These are phyloP conservation scores for Rhinatrema bivittatum DNA, from an alignment of 2,797 vertebrate genomes.

Conservation along the genomic window DNA sequence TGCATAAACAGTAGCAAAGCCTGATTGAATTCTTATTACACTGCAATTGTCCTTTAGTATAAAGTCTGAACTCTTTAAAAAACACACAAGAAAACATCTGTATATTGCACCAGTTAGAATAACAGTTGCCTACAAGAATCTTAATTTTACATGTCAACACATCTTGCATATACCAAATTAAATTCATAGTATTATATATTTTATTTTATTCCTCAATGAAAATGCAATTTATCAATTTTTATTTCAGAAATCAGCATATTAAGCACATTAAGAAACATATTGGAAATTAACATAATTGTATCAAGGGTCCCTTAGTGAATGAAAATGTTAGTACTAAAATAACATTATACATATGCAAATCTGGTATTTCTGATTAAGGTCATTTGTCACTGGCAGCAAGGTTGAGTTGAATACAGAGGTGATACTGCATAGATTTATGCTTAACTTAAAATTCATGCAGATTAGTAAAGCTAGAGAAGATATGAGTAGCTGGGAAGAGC, in stretches of 20 bases:
- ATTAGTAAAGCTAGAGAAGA: too few relatives aligned
- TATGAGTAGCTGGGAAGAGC: too few relatives aligned
- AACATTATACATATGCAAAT: conserved; percentile 38
- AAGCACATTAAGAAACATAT: conserved; percentile 28
- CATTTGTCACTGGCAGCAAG: conserved; percentile 27
- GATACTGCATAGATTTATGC: conserved; percentile 8
- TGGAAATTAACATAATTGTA: conserved; percentile 44
- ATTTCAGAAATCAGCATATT: conserved; percentile 17
- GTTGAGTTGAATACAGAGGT: conserved; percentile 3
- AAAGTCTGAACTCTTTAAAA: too few relatives aligned
- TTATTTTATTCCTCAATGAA: conserved; percentile 20
- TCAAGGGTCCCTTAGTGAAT: conserved; percentile 28
- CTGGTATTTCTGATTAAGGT: conserved; percentile 19
- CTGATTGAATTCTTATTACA: too few relatives aligned
- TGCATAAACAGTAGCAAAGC: too few relatives aligned
- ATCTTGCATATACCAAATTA: too few relatives aligned
- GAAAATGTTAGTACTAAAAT: conserved; percentile 31
- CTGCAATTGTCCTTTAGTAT: too few relatives aligned
- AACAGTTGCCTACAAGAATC: too few relatives aligned
- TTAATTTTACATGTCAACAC: too few relatives aligned
- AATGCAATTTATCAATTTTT: conserved; percentile 23
- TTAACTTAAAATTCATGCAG: too few relatives aligned
- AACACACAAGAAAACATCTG: too few relatives aligned
- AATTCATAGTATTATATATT: not conserved
- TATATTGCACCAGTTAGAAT: too few relatives aligned